Percentiles rank a stretch among this genome's conserved stretches.
These are phyloP conservation scores for Adela reaumurella DNA, from an alignment of 2,888 invertebrate species.

Conservation along the genomic window DNA sequence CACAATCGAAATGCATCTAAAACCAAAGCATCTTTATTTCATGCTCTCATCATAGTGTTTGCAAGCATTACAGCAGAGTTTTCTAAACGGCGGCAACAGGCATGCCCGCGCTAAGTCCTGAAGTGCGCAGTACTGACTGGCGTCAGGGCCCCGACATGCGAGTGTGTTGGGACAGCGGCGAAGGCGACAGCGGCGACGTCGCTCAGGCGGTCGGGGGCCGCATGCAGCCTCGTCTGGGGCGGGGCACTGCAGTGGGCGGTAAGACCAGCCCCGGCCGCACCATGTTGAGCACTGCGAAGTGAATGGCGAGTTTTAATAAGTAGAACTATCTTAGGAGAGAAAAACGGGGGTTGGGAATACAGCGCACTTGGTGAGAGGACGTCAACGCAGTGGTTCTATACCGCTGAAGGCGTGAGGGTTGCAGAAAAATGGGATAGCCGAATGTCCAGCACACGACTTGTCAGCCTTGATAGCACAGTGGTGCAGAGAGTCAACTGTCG, in stretches of 20 bases:
- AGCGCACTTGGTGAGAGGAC: no score
- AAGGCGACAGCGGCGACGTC: slow-evolving; percentile 51
- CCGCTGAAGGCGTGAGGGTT: no score
- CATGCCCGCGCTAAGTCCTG: slow-evolving; percentile 52
- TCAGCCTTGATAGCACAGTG: no score
- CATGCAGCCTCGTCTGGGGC: slow-evolving; percentile 47
- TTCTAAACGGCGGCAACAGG: slow-evolving; percentile 51
- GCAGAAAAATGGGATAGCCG: no score
- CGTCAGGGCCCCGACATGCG: slow-evolving; percentile 30
- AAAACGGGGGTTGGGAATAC: no score
- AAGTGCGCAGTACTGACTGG: slow-evolving; percentile 46
- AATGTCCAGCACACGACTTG: no score
- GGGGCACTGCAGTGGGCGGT: slow-evolving; percentile 51
- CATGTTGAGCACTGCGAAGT: slow-evolving; percentile 61
- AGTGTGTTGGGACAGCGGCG: slow-evolving; percentile 20
- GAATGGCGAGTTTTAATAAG: no score
- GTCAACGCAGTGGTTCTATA: no score
- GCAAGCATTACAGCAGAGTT: slow-evolving; percentile 59
- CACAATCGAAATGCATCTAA: no score
- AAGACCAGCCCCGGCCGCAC: slow-evolving; percentile 57
- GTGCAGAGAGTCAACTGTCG: no score
- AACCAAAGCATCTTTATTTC: no score
- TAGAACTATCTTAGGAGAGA: no score
- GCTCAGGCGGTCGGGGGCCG: slow-evolving; percentile 48
- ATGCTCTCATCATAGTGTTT: slow-evolving; percentile 11